Conservation (phyloP, 35 echinoderm and acorn worm species). For the Heliocidaris erythrogramma region DNA sequence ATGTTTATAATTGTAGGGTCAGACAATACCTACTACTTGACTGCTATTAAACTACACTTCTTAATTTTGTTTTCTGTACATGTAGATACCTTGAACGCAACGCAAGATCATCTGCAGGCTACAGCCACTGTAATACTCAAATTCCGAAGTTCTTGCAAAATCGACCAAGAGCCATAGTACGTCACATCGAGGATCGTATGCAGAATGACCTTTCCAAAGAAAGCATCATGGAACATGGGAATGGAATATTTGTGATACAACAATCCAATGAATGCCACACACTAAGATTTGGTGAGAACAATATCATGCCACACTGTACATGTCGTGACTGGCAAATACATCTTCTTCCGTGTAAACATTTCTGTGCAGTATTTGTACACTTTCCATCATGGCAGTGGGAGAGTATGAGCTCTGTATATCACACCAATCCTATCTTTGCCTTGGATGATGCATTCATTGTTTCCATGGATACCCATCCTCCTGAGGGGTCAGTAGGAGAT, state of each 20-base stretch:
- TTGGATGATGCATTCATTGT: slow-evolving; percentile 14
- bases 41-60: background rate
- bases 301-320: background rate
- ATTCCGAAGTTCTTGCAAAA: slow-evolving; percentile 4
- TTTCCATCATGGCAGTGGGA: slow-evolving; percentile 23
- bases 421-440: slow-evolving; percentile 1
- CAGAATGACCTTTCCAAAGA: background rate
- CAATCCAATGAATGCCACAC: slow-evolving; percentile 5
- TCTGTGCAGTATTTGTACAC: background rate
- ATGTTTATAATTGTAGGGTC: no score
- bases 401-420: background rate
- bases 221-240: background rate
- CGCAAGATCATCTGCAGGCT: slow-evolving; percentile 21
- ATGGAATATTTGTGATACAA: background rate
- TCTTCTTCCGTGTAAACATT: background rate
- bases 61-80: background rate
- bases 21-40: background rate
- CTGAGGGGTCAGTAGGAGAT: background rate
- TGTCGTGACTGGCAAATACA: slow-evolving; percentile 23
- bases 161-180: background rate
- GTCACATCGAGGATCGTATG: background rate
- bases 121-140: background rate
- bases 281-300: background rate
- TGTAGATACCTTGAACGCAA: slow-evolving; percentile 14
- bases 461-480: background rate